Evolutionary conservation across 2,797 vertebrate genomes (phyloP).

Genomic region (Macropodus opercularis): DNA sequence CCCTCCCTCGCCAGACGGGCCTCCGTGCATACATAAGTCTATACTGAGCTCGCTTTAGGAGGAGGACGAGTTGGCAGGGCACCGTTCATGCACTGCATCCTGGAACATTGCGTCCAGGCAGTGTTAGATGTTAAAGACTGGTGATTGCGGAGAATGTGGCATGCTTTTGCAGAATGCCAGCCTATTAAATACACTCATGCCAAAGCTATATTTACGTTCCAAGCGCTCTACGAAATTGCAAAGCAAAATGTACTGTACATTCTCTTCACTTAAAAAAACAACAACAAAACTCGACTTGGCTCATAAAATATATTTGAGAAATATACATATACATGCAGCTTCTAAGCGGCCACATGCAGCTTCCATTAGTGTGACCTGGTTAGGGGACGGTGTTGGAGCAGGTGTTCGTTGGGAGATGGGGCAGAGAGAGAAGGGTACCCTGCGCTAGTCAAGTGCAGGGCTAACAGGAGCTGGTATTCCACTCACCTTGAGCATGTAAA

Average conservation of each 20-base stretch:
- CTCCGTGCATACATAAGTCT: constrained; percentile 52
- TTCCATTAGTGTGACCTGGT: constrained; percentile 59
- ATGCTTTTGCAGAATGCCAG: constrained; percentile 68
- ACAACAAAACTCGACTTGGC: constrained; percentile 11
- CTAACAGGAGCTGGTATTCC: constrained; percentile 67
- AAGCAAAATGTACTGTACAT: constrained; percentile 50
- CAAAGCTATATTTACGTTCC: constrained; percentile 68
- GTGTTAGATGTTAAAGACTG: constrained; percentile 64
- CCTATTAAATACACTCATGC: constrained; percentile 63
- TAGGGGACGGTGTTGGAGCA: constrained; percentile 54
- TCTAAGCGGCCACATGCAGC: constrained; percentile 41
- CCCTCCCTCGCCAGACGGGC: constrained; percentile 9
- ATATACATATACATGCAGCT: no score
- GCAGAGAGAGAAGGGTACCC: constrained; percentile 39
- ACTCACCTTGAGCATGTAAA: constrained; percentile 74
- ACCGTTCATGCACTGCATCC: constrained; percentile 44
- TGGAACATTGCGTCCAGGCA: constrained; percentile 71
- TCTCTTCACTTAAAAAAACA: constrained; percentile 29
- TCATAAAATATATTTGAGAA: no score
- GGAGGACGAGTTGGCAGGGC: constrained; percentile 62
- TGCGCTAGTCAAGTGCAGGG: constrained; percentile 30
- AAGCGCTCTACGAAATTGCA: constrained; percentile 43
- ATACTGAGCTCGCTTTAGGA: constrained; percentile 58
- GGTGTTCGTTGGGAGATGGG: constrained; percentile 55
- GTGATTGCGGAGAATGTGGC: constrained; percentile 72